Percentiles rank a stretch among this genome's conserved stretches.
These are phyloP conservation scores for Zaprionus bogoriensis DNA, from an alignment of 2,888 invertebrate genomes.

Conservation along the genomic window DNA sequence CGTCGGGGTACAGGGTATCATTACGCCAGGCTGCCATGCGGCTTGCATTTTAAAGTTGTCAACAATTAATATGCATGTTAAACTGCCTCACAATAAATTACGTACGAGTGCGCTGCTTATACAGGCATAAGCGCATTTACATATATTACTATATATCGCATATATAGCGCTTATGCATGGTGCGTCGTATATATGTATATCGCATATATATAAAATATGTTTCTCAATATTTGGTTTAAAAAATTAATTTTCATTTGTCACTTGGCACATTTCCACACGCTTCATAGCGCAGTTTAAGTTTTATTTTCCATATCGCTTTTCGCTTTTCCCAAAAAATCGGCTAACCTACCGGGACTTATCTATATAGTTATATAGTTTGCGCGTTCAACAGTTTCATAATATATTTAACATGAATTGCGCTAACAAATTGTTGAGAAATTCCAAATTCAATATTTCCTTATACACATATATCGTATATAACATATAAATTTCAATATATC, in stretches of 20 bases:
- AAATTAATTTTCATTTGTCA: slow-evolving; percentile 19
- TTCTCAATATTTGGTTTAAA: slow-evolving; percentile 1
- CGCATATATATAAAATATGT: slow-evolving; percentile 15
- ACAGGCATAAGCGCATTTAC: background rate
- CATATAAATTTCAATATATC: background rate
- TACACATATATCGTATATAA: background rate
- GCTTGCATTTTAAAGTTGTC: slow-evolving; percentile 23
- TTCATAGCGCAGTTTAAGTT: slow-evolving; percentile 23
- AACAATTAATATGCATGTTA: slow-evolving; percentile 25
- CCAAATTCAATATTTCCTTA: slow-evolving; percentile 2
- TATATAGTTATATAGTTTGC: slow-evolving; percentile 1
- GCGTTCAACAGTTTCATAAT: slow-evolving; percentile 23
- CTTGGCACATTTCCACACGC: slow-evolving; percentile 53
- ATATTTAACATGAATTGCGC: slow-evolving; percentile 28
- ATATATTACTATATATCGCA: background rate
- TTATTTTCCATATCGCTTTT: background rate
- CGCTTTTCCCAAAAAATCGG: background rate
- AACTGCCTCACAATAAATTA: slow-evolving; percentile 13
- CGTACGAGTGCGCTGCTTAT: background rate
- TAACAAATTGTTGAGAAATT: slow-evolving; percentile 16
- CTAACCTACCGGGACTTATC: background rate
- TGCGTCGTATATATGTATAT: too few species aligned
- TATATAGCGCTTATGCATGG: too few species aligned
- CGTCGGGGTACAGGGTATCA: background rate
- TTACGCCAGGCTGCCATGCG: background rate